phyloP scores from a whole-genome alignment of 2,888 invertebrate species.

The Lampropteryx suffumata region DNA sequence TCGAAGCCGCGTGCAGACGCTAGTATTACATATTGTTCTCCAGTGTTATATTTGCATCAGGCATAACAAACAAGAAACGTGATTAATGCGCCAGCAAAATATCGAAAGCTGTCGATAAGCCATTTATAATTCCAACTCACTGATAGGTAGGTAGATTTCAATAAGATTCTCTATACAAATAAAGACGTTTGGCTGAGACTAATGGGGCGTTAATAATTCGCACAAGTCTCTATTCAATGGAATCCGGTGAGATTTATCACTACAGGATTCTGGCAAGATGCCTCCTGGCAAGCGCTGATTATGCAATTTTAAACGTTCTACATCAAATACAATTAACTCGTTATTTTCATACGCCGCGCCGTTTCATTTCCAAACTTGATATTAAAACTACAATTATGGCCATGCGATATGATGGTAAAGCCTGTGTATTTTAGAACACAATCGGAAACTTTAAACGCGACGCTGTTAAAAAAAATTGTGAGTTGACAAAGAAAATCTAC shows the following conservation, averaged over 20 bases:
- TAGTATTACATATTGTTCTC: too few relatives aligned
- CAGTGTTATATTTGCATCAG: background rate
- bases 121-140: slow-evolving; percentile 52
- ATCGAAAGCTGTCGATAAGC: slow-evolving; percentile 43
- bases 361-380: slow-evolving; percentile 13
- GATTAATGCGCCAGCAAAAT: slow-evolving; percentile 44
- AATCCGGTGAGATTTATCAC: slow-evolving; percentile 74
- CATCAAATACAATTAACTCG: slow-evolving; percentile 49
- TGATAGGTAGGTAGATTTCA: slow-evolving; percentile 50
- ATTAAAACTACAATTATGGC: too few relatives aligned
- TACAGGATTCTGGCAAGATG: slow-evolving; percentile 78
- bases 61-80: slow-evolving; percentile 38
- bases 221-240: slow-evolving; percentile 75
- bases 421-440: too few relatives aligned
- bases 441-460: too few relatives aligned
- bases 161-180: slow-evolving; percentile 66
- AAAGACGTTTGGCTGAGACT: slow-evolving; percentile 72
- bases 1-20: too few relatives aligned
- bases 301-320: slow-evolving; percentile 63
- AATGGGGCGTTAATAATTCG: slow-evolving; percentile 80
- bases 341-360: slow-evolving; percentile 33
- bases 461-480: too few relatives aligned
- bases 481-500: too few relatives aligned
- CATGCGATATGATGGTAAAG: too few relatives aligned
- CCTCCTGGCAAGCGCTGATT: slow-evolving; percentile 74